A percentile compares a stretch with the other conserved stretches of the same genome.
These are phyloP conservation scores for Frieseomelitta varia DNA, from an alignment of 1,140 invertebrate species.

Conservation along the genomic window DNA sequence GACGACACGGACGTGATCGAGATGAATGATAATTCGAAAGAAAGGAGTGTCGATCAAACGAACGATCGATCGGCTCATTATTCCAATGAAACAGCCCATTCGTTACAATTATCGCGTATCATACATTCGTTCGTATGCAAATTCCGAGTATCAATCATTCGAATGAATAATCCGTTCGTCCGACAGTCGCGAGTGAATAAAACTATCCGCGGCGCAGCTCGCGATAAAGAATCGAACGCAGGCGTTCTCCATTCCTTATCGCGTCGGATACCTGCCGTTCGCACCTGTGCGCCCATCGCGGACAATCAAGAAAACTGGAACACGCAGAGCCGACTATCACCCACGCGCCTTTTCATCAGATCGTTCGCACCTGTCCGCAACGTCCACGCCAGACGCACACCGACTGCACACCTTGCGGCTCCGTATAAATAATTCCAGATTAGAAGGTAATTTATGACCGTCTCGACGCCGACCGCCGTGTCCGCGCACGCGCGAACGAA, in stretches of 20 bases:
- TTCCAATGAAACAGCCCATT: neutral
- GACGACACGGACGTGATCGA: too few species aligned
- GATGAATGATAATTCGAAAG: too few species aligned
- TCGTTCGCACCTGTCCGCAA: slow-evolving; percentile 19
- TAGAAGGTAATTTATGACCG: slow-evolving; percentile 31
- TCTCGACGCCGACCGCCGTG: neutral
- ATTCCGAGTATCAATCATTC: neutral
- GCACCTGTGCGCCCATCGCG: slow-evolving; percentile 16
- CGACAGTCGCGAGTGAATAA: neutral
- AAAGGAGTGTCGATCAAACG: neutral
- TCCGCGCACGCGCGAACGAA: too few species aligned
- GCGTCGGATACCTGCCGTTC: neutral
- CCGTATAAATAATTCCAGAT: slow-evolving; percentile 46
- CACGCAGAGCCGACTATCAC: slow-evolving; percentile 10
- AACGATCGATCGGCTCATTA: neutral
- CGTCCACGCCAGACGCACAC: slow-evolving; percentile 16
- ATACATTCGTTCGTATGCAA: neutral
- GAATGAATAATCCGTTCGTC: neutral
- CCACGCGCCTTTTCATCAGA: slow-evolving; percentile 31
- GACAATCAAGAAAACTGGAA: neutral
- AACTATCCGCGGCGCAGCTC: neutral
- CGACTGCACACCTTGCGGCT: slow-evolving; percentile 9
- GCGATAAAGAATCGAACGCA: neutral
- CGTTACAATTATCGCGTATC: neutral
- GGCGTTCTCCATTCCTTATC: neutral